phyloP scores from a whole-genome alignment of 2,113 vertebrate genomes.

The Coptodon rendalli region DNA sequence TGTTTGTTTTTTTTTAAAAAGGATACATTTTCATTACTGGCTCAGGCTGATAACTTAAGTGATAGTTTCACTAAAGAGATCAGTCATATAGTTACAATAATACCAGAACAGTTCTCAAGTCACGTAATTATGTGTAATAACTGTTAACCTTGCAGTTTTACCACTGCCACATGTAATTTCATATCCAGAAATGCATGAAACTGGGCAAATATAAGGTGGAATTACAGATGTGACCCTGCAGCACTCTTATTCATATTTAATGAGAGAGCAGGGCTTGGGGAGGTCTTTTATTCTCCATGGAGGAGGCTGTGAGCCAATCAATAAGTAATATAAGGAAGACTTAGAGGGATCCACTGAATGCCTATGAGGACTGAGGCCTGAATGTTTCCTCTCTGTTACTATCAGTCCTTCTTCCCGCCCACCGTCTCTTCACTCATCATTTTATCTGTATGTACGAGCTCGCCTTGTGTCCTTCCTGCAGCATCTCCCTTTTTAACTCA shows the following conservation, averaged over 20 bases:
- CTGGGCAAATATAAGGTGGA: neutral
- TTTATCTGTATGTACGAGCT: neutral
- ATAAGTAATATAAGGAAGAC: slow-evolving; percentile 64
- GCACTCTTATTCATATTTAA: slow-evolving; percentile 52
- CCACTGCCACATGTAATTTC: neutral
- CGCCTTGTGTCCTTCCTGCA: neutral
- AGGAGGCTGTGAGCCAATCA: slow-evolving; percentile 45
- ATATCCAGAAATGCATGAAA: slow-evolving; percentile 13
- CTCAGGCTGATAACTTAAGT: neutral
- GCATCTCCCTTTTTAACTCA: neutral
- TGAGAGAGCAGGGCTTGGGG: neutral
- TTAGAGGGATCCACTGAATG: slow-evolving; percentile 27
- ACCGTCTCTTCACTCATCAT: neutral
- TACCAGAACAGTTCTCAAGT: neutral
- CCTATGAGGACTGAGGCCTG: neutral
- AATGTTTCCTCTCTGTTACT: neutral
- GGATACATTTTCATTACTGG: neutral
- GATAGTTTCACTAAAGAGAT: neutral
- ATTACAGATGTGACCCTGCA: slow-evolving; percentile 41
- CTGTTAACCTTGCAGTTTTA: neutral
- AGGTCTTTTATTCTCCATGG: slow-evolving; percentile 42
- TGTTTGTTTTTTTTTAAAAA: neutral
- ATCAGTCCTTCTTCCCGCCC: neutral
- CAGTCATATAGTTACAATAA: neutral
- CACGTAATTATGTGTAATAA: neutral